A percentile compares a stretch with the other conserved stretches of the same genome.
Evolutionary conservation across 2,797 vertebrate species (phyloP).

Genomic region (Galagoides demidoff): DNA sequence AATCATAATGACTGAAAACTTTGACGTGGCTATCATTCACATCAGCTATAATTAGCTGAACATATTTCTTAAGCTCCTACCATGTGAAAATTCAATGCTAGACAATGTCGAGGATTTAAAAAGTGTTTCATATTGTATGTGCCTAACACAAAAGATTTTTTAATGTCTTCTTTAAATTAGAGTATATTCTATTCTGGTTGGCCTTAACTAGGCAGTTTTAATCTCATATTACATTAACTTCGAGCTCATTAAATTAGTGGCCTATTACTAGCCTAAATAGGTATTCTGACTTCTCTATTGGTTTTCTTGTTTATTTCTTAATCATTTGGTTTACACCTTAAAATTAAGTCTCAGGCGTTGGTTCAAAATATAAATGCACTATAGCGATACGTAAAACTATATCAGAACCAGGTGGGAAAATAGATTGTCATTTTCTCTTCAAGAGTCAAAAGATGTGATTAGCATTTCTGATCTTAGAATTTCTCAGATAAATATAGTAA

Average conservation of each 20-base stretch:
- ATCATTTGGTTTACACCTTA: not conserved
- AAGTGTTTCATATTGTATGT: not conserved
- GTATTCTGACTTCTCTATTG: not conserved
- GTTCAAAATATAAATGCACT: not conserved
- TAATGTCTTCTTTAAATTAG: constrained; percentile 51
- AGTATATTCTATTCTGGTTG: not conserved
- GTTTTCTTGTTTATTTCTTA: not conserved
- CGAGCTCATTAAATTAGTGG: not conserved
- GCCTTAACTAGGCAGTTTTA: not conserved
- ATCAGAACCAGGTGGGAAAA: not conserved
- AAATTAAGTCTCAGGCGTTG: constrained; percentile 3
- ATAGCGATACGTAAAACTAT: not conserved
- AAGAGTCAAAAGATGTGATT: not conserved
- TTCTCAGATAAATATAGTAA: constrained; percentile 20
- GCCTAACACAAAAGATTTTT: not conserved
- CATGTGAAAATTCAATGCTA: not conserved
- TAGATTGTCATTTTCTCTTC: constrained; percentile 18
- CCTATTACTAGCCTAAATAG: not conserved
- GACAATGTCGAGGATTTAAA: not conserved
- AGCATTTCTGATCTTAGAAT: not conserved
- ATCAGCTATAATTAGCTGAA: constrained; percentile 32
- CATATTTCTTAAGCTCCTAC: not conserved
- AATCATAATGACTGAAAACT: not conserved
- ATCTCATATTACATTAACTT: constrained; percentile 16
- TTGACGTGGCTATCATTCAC: not conserved